A percentile compares a stretch with the other conserved stretches of the same genome.
phyloP scores from a whole-genome alignment of 2,113 vertebrate genomes.

The Nipponia nippon region DNA sequence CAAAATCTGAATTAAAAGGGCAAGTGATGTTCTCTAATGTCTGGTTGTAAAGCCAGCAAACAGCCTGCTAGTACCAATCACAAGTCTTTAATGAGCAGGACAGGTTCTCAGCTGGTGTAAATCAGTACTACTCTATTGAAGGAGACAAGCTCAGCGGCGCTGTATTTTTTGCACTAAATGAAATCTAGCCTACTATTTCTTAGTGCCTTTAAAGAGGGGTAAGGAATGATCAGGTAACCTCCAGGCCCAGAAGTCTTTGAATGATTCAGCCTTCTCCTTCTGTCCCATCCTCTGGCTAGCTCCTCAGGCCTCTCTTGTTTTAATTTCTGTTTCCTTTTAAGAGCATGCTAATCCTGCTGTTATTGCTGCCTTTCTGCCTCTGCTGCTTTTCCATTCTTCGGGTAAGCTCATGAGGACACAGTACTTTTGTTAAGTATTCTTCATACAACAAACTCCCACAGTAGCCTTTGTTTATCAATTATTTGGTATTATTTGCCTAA shows the following conservation, averaged over 20 bases:
- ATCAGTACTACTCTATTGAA: not conserved
- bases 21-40: rapidly evolving
- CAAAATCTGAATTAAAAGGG: not conserved
- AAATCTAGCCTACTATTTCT: not conserved
- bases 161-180: not conserved
- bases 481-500: conserved; percentile 5
- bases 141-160: not conserved
- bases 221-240: not conserved
- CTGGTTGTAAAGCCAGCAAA: not conserved
- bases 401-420: not conserved
- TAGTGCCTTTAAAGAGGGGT: not conserved
- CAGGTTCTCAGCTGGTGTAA: not conserved
- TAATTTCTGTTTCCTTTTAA: not conserved
- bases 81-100: not conserved
- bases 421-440: not conserved
- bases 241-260: not conserved
- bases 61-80: not conserved
- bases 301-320: not conserved
- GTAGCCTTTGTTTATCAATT: not conserved
- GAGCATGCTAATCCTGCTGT: not conserved
- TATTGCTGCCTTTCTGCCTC: not conserved
- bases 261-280: not conserved
- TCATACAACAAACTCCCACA: not conserved
- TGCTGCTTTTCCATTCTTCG: not conserved
- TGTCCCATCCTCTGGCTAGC: not conserved